Conservation (phyloP, 2,888 invertebrate species). For the Drosophila anceps region DNA sequence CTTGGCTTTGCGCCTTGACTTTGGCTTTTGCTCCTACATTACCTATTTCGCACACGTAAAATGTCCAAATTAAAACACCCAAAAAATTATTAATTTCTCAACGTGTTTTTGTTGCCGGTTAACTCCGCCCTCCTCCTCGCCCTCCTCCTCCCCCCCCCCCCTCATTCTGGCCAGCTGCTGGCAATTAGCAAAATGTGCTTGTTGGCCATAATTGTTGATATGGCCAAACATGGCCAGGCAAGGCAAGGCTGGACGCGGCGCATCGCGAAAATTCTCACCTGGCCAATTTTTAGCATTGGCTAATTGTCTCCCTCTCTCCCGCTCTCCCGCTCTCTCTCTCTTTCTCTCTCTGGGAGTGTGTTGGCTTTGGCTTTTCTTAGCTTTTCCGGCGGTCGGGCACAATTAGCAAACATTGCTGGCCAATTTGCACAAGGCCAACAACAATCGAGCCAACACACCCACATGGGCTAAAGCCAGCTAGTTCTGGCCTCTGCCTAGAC, state of each 20-base stretch:
- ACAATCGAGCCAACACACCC: constrained; percentile 40
- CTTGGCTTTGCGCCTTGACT: constrained; percentile 19
- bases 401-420: constrained; percentile 69
- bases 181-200: constrained; percentile 75
- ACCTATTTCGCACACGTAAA: constrained; percentile 70
- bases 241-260: constrained; percentile 4
- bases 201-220: constrained; percentile 66
- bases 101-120: constrained; percentile 50
- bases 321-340: constrained; percentile 9
- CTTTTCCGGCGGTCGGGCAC: constrained; percentile 56
- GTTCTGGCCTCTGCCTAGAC: neutral
- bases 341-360: constrained; percentile 1
- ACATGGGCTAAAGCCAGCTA: constrained; percentile 8
- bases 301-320: constrained; percentile 55
- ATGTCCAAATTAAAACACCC: constrained; percentile 63
- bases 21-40: constrained; percentile 19
- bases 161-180: constrained; percentile 6
- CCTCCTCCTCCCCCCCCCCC: neutral
- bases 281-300: constrained; percentile 50
- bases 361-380: constrained; percentile 38
- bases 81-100: constrained; percentile 69
- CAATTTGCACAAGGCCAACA: constrained; percentile 72
- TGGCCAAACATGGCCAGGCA: constrained; percentile 9
- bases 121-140: too few relatives aligned
- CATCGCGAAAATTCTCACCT: constrained; percentile 10